Evolutionary conservation across 2,888 invertebrate genomes (phyloP), one percentile per base, ranked within the genome.

Genomic region (Caenorhabditis plicata): DNA sequence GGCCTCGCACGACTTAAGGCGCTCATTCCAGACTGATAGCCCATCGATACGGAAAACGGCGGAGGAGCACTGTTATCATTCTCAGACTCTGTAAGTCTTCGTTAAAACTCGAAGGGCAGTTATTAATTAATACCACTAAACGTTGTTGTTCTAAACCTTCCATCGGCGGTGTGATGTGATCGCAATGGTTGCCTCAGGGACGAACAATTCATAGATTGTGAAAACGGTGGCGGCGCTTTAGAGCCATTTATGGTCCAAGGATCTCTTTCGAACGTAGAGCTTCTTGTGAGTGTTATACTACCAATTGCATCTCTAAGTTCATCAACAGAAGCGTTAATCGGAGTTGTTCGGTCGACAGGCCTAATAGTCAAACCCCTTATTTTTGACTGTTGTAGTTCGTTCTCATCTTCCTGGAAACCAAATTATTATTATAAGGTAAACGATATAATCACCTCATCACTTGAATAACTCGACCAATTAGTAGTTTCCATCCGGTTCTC

Each of bases 251-350:
- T 58, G 3, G 67, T 64, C 78, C 78, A 77, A 0, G 78, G 77
- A 56, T 78, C 78, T 70, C 71, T 73, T 25, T 77, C 76, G 45
- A 78, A 75, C 17, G 76, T 79, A 40, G 67, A 68, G 46, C 73
- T 75, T 44, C 72, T 50, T 27, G 68, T 68, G 26, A 78, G 31
- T 2, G 70, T 56, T n/a, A 79, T 73, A 43, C 68, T 69, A 1
- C 76, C 78, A 26, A 79, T 71, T 8, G 77, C 79, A 36, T 68
- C 74, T 26, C 77, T 40, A 32, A 79, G 48, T 36, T 79, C 79
- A 42, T 79, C 79, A 7, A 70, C 70, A 19, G 67, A 67, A 38
- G 64, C 60, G 38, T 67, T 67, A 20, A 62, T 67, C 32, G 54
- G 54, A 17, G 42, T 44, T 2, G 53, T 36, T n/a, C 43, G 29